Conservation (phyloP, 2,888 invertebrate species). For the Caradrina kadenii region DNA sequence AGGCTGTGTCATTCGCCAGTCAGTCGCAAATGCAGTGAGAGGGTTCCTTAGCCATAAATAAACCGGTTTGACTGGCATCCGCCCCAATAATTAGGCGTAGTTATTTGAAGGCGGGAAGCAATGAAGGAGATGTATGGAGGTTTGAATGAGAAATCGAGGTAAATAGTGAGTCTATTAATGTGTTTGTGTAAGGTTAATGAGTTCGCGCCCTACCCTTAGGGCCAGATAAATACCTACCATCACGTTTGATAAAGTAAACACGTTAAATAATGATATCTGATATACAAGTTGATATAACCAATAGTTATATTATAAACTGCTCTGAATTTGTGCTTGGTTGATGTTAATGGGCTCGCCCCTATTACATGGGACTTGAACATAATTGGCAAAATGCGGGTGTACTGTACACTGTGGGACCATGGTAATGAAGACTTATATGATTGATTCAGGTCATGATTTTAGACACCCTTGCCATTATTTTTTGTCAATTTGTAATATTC, state of each 20-base stretch:
- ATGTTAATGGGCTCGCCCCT: too few species aligned
- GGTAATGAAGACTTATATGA: too few species aligned
- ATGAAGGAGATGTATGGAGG: slow-evolving; percentile 54
- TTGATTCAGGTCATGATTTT: too few species aligned
- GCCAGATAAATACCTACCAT: neutral
- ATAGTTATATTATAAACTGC: neutral
- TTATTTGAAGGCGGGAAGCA: slow-evolving; percentile 57
- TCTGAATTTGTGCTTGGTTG: too few species aligned
- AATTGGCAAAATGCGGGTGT: too few species aligned
- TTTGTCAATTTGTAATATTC: too few species aligned
- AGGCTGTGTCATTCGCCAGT: slow-evolving; percentile 45
- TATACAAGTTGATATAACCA: neutral
- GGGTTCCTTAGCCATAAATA: slow-evolving; percentile 58
- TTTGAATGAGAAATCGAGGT: slow-evolving; percentile 53
- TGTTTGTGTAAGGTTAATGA: slow-evolving; percentile 36
- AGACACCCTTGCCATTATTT: too few species aligned
- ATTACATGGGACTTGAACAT: too few species aligned
- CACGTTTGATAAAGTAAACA: slow-evolving; percentile 9
- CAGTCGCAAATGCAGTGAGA: slow-evolving; percentile 48
- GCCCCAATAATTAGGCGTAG: slow-evolving; percentile 59
- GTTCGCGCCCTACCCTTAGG: neutral
- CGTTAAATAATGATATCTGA: neutral
- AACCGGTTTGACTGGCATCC: slow-evolving; percentile 55
- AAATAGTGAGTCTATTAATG: slow-evolving; percentile 47
- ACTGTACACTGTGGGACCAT: too few species aligned